phyloP scores from a whole-genome alignment of 2,888 invertebrate genomes.

The Acanthoscelides obtectus region DNA sequence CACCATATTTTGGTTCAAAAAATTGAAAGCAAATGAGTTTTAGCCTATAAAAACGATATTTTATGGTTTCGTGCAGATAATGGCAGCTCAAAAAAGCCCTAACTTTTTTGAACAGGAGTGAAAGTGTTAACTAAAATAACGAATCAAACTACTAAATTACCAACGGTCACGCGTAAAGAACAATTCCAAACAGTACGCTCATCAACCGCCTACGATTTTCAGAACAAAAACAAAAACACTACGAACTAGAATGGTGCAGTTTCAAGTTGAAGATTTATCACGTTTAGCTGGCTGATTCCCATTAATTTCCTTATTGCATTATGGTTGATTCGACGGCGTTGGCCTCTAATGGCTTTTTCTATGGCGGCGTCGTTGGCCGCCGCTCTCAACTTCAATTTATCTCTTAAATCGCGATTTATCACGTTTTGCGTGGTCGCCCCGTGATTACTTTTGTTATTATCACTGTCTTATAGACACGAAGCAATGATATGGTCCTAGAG shows the following conservation, averaged over 20 bases:
- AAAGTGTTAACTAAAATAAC: neutral
- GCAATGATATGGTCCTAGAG: too few relatives aligned
- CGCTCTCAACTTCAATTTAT: neutral
- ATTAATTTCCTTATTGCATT: neutral
- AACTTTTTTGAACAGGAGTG: too few relatives aligned
- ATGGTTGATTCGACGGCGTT: neutral
- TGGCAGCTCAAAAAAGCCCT: too few relatives aligned
- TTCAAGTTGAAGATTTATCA: neutral
- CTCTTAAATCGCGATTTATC: neutral
- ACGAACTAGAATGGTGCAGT: neutral
- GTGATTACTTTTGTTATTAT: neutral
- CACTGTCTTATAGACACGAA: too few relatives aligned
- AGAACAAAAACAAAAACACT: neutral
- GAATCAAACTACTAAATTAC: neutral
- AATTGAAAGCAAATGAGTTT: too few relatives aligned
- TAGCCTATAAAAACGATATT: too few relatives aligned
- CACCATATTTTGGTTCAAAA: too few relatives aligned
- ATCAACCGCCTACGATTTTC: neutral
- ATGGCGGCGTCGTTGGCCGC: neutral
- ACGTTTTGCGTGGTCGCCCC: neutral
- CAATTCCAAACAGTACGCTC: neutral
- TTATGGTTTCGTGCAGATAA: too few relatives aligned
- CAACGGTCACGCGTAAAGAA: neutral
- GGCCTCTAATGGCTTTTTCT: neutral
- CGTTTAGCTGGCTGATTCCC: neutral